Base-by-base conservation (phyloP, 2,888 invertebrate species). In the Cephus runcator region DNA sequence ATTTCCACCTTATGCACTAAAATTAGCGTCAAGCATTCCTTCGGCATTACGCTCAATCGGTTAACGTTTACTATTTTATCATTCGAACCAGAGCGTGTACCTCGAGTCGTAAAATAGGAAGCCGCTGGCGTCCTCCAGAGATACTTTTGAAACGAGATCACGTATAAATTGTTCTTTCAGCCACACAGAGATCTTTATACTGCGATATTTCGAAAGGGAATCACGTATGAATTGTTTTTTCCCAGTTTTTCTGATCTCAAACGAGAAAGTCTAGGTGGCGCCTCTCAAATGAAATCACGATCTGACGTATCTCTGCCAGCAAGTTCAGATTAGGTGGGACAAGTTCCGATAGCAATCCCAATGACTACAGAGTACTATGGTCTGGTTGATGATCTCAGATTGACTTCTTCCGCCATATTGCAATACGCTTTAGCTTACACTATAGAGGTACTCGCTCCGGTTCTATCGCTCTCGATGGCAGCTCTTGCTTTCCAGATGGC, bases 401-500 rank as follows among this genome's bases (percentile, higher is more conserved):
- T 56, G 56, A 56, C 56, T 56, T 23, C 40, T 15, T 40, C 56
- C 23, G 56, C 23, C 56, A 56, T 56, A 56, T 56, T 9, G 56
- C 56, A 56, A 23, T 9, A 56, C 56, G 56, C 23, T 56, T 56
- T 23, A 56, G 23, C 56, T 9, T 9, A 23, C 9, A 23, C 15
- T 56, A 23, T 23, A 56, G 56, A 23, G 56, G 56, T 23, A 23
- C 56, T 31, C 71, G 71, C 71, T 71, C 71, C 33, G 71, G 4
- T 71, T 71, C 71, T 31, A 23, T 34, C 71, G 71, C 31, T 71
- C 71, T 71, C 31, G 71, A 71, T 33, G 71, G 71, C 56, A 15
- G 71, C 71, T 71, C 31, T 33, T 71, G 71, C 56, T 56, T 56
- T 56, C 79, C 78, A 79, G 77, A 82, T 80, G 84, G 76, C 82